Evolutionary conservation across 2,113 vertebrate species (phyloP).

Genomic region (Typhlomys cinereus): DNA sequence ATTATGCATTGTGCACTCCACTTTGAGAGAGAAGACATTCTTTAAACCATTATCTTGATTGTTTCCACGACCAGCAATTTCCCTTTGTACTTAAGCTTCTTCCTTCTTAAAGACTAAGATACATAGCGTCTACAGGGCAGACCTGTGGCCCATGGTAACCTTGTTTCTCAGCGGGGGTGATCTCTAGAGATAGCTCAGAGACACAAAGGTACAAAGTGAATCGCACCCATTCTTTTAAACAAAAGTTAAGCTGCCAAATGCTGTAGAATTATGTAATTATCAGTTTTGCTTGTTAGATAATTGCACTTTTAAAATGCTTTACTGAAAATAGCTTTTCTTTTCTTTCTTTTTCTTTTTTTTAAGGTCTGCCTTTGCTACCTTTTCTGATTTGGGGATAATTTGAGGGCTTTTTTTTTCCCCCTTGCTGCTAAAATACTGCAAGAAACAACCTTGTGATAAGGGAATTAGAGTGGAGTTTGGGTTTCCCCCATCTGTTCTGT

Average conservation of each 20-base stretch:
- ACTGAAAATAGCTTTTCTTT: slow-evolving; percentile 58
- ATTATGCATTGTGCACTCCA: background rate
- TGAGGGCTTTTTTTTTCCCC: slow-evolving; percentile 11
- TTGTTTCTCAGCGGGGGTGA: too few relatives aligned
- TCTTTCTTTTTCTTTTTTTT: background rate
- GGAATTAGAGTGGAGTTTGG: slow-evolving; percentile 34
- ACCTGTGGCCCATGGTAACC: background rate
- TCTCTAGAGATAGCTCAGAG: background rate
- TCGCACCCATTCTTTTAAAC: slow-evolving; percentile 40
- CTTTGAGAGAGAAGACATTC: slow-evolving; percentile 47
- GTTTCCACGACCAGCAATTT: slow-evolving; percentile 29
- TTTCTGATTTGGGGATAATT: slow-evolving; percentile 46
- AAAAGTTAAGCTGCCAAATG: slow-evolving; percentile 56
- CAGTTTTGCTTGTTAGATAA: slow-evolving; percentile 71
- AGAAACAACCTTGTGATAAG: background rate
- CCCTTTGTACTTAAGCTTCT: slow-evolving; percentile 21
- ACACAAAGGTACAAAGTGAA: background rate
- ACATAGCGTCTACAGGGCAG: background rate
- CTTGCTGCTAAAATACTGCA: slow-evolving; percentile 27
- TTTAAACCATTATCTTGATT: slow-evolving; percentile 5
- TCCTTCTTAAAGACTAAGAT: background rate
- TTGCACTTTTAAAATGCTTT: slow-evolving; percentile 64
- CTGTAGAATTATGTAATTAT: slow-evolving; percentile 69
- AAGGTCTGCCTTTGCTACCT: slow-evolving; percentile 38
- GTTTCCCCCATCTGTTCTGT: background rate